Evolutionary conservation across 2,797 vertebrate species (phyloP).

Genomic region (Sebastes matsubarae): DNA sequence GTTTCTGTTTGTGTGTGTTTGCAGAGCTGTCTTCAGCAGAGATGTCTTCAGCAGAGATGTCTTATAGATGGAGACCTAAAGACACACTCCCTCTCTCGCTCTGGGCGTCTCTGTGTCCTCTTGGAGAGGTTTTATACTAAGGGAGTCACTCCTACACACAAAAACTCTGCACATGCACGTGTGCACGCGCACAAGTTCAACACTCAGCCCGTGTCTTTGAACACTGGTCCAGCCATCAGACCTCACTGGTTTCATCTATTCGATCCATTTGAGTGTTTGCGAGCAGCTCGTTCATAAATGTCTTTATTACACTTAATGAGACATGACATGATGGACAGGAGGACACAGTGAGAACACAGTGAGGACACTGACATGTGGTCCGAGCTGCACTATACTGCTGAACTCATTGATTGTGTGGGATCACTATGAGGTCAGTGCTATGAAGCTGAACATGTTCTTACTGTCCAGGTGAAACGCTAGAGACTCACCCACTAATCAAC

Average conservation of each 20-base stretch:
- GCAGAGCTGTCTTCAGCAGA: no score
- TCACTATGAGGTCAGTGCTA: background rate
- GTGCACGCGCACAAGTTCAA: slow-evolving; percentile 39
- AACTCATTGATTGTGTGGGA: background rate
- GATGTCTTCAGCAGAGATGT: background rate
- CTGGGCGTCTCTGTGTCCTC: background rate
- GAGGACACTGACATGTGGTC: background rate
- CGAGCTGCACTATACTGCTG: no score
- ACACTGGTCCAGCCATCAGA: slow-evolving; percentile 84
- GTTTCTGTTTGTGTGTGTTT: no score
- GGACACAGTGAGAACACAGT: background rate
- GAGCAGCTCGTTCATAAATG: background rate
- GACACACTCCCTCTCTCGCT: background rate
- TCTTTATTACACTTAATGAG: background rate
- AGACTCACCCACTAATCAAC: background rate
- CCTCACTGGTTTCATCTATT: slow-evolving; percentile 25
- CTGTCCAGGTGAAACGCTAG: background rate
- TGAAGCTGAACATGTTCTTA: background rate
- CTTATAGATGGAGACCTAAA: background rate
- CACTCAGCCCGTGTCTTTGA: slow-evolving; percentile 84
- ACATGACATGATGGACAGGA: background rate
- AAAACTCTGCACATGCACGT: background rate
- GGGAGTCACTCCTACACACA: background rate
- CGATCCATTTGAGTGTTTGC: background rate
- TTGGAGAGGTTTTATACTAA: slow-evolving; percentile 48